Evolutionary conservation across 1,140 invertebrate species (phyloP), one percentile per base, ranked within the genome.

Genomic region (Microplitis demolitor): DNA sequence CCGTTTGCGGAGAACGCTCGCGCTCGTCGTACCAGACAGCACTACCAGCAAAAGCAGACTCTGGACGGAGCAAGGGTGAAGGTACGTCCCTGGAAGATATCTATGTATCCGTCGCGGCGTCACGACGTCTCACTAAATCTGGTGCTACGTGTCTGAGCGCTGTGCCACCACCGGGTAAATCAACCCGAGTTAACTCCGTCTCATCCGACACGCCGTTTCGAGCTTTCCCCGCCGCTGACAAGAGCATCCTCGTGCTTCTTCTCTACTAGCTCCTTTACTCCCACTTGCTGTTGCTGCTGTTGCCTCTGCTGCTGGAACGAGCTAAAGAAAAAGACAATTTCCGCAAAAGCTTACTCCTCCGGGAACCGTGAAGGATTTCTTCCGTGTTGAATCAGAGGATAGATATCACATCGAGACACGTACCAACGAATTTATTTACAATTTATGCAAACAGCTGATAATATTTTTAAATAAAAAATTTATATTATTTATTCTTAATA

Each of bases 51-150:
- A 45, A 45, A 45, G 39, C 39, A 45, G 39, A 9, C 39, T 45
- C 77, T 76, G 73, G 77, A 79, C 78, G 77, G 73, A 67, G 76
- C 76, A 79, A 80, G 79, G 82, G 76, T 68, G 60, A 72, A 71
- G 39, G 80, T 83, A 82, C 80, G 77, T 79, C 75, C 79, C 78
- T 79, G 79, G 81, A 84, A 85, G 84, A 85, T 85, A 85, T 86
- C 84, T 83, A 85, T 84, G 84, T 83, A 85, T 84, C 80, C 83
- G 83, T 83, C 83, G 81, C 79, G 79, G 79, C 83, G 80, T 84
- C 83, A 81, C 81, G 80, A 85, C 82, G 83, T 84, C 82, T 85
- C 83, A 84, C 82, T 85, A 85, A 87, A 87, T 85, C 84, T 85
- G 81, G 82, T 80, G 84, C 78, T 84, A 83, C 83, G 84, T 84